Evolutionary conservation across 2,113 vertebrate genomes (phyloP).

Genomic region (Vicugna pacos): DNA sequence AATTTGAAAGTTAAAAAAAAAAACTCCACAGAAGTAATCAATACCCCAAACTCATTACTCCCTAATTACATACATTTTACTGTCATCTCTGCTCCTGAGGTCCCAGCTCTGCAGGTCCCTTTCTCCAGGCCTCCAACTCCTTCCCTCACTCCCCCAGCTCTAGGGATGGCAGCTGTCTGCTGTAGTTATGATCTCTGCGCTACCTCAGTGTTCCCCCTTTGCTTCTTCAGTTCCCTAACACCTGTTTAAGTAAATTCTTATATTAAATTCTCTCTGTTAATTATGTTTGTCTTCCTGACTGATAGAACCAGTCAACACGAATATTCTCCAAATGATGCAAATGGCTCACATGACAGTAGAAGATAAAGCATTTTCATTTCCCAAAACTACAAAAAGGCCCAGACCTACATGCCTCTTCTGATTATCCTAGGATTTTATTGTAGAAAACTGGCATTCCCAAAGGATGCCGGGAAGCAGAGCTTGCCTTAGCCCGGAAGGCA

Average conservation of each 20-base stretch:
- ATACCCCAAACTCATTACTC: background rate
- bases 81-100: background rate
- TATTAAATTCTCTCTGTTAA: slow-evolving; percentile 1
- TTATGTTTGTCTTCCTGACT: background rate
- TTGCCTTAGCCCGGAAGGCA: background rate
- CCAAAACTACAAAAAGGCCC: background rate
- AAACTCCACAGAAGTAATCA: background rate
- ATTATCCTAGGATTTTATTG: slow-evolving; percentile 23
- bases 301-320: background rate
- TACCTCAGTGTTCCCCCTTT: background rate
- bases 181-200: no score
- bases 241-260: background rate
- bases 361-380: background rate
- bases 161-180: background rate
- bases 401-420: background rate
- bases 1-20: background rate
- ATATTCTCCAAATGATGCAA: background rate
- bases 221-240: background rate
- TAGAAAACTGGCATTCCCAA: slow-evolving; percentile 2
- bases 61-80: background rate
- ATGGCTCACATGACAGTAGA: background rate
- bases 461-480: background rate
- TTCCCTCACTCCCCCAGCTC: background rate
- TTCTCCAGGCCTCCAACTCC: background rate
- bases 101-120: background rate